Evolutionary conservation across 1,140 invertebrate genomes (phyloP), one percentile per base, ranked within the genome.

Genomic region (Halyomorpha halys): DNA sequence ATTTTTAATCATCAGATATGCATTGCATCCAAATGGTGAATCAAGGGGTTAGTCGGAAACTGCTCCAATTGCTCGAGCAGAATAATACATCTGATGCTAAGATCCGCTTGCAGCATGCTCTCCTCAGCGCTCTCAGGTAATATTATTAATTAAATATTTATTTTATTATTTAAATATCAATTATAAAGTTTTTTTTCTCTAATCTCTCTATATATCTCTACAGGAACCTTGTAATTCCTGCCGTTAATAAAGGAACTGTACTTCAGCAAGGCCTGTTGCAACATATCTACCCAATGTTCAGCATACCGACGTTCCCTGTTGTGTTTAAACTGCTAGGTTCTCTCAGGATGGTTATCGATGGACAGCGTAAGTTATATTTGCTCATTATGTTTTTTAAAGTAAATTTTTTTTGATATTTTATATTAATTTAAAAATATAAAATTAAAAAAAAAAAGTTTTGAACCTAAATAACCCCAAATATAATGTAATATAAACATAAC

Each of bases 291-390:
- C 84, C 85, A 0, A 83, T 86, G 78, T 75, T 87, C 4, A 77
- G 83, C 54, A 83, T 90, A 59, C 85, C 89, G 66, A 84, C 88
- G 49, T 83, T 81, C 69, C 82, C 86, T 6, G 89, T 94, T 1
- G 85, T 90, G 30, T 94, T 92, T 71, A 94, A 93, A 75, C 76
- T 94, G 25, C 72, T 94, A 25, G 91, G 90, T 13, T 89, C 90
- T 19, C 74, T 94, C 3, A 79, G 91, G 62, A 92, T 95, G 84
- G 80, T 91, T 27, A 83, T 90, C 45, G 87, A 90, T 76, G 84
- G 85, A 15, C 88, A 91, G 81, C 80, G 81, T 82, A 75, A 72
- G 65, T 64, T 62, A 25, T 53, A 18, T 45, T 59, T 59, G n/a
- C n/a, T n/a, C n/a, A n/a, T n/a, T n/a, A n/a, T n/a, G n/a, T n/a